These are phyloP conservation scores for Lasioglossum figueresi DNA, from an alignment of 2,888 invertebrate species.

Conservation along the genomic window DNA sequence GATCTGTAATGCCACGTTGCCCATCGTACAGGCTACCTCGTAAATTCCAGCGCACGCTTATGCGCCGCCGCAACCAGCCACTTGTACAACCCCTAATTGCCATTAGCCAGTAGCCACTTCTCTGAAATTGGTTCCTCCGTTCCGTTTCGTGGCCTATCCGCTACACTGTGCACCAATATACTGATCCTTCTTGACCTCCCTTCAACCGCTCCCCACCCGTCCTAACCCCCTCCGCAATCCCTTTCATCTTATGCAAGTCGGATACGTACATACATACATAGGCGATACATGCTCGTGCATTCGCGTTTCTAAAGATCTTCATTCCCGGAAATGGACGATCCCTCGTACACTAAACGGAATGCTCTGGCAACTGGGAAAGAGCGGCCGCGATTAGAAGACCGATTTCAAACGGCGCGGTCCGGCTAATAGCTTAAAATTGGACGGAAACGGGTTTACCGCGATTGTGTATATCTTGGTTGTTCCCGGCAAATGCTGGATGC, in stretches of 20 bases:
- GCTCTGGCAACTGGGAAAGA: background rate
- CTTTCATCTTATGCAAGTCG: conserved; percentile 16
- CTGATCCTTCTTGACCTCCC: conserved; percentile 54
- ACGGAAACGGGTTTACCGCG: conserved; percentile 17
- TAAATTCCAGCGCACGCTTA: conserved; percentile 68
- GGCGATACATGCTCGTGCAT: conserved; percentile 16
- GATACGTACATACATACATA: conserved; percentile 28
- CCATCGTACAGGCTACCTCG: conserved; percentile 67
- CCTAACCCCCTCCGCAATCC: background rate
- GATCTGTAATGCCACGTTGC: conserved; percentile 57
- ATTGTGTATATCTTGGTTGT: background rate
- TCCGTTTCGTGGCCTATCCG: conserved; percentile 56
- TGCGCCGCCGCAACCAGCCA: conserved; percentile 66
- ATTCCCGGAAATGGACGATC: conserved; percentile 28
- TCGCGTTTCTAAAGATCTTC: conserved; percentile 48
- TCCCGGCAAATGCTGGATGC: background rate
- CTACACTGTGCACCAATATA: conserved; percentile 35
- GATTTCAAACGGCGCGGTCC: conserved; percentile 5
- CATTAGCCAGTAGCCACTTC: conserved; percentile 72
- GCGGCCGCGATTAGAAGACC: conserved; percentile 14
- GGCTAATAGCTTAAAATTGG: background rate
- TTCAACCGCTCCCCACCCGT: background rate
- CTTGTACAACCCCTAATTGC: conserved; percentile 72
- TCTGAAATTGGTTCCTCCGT: conserved; percentile 71
- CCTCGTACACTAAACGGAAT: conserved; percentile 19